Evolutionary conservation across 64 coral and sea anemone genomes (phyloP).

Genomic region (Montipora capricornis): DNA sequence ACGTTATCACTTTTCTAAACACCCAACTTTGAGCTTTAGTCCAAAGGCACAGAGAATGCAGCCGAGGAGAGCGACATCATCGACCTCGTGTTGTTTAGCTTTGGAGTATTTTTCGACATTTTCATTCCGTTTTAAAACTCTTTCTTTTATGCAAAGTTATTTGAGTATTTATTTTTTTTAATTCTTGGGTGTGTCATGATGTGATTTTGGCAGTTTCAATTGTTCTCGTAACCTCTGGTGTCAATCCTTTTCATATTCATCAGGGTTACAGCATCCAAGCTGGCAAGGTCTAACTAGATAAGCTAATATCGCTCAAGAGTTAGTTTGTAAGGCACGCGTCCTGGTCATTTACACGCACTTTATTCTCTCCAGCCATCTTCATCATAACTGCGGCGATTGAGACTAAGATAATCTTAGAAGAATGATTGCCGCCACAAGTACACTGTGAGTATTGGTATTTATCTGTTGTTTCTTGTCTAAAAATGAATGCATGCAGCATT

Average conservation of each 20-base stretch:
- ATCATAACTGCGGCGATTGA: neutral
- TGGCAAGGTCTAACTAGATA: neutral
- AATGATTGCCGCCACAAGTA: slow-evolving; percentile 46
- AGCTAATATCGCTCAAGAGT: slow-evolving; percentile 31
- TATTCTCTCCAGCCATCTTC: neutral
- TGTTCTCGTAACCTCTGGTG: slow-evolving; percentile 23
- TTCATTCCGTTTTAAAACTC: no score
- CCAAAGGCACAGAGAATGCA: slow-evolving; percentile 11
- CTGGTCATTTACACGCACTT: neutral
- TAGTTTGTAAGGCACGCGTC: slow-evolving; percentile 42
- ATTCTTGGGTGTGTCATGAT: slow-evolving; percentile 64
- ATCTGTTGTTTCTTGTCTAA: neutral
- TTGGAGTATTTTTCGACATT: no score
- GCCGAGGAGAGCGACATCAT: neutral
- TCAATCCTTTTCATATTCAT: slow-evolving; percentile 85
- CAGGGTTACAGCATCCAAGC: slow-evolving; percentile 1
- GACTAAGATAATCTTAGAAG: neutral
- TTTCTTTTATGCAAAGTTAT: no score
- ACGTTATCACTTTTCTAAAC: slow-evolving; percentile 23
- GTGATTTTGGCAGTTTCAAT: slow-evolving; percentile 69
- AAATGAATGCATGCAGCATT: neutral
- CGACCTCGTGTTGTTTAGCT: no score
- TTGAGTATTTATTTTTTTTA: neutral
- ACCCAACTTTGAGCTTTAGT: neutral
- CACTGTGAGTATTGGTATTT: slow-evolving; percentile 48